Base-by-base conservation (phyloP, 2,888 invertebrate genomes). In the Rhodophaea formosa region DNA sequence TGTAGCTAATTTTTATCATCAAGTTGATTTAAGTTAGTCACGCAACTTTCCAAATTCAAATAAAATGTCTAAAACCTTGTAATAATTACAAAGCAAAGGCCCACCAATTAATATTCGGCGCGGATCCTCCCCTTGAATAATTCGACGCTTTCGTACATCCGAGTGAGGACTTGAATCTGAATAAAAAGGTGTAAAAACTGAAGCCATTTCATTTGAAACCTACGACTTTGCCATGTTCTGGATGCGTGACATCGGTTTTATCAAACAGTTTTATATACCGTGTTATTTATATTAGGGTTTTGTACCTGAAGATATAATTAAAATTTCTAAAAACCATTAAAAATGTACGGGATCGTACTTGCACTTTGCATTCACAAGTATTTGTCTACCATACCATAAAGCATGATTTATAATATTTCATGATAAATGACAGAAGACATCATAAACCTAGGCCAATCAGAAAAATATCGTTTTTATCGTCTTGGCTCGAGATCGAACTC, bases 51-150 rank as follows among this genome's bases (percentile, higher is more conserved):
- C 15, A 7, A 16, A 17, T 1, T 12, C 7, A n/a, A 23, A 46
- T 46, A 7, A 46, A 23, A 23, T 29, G 1, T 23, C 8, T 46
- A 23, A 23, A 46, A 46, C 29, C 23, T 0, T 29, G 46, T 46
- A 29, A 46, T 46, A 17, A 29, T 46, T 12, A 46, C 46, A 46
- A 46, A 46, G 46, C 46, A 7, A 12, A 45, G 10, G 45, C 45
- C 23, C 12, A 29, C 46, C 46, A 46, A 46, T 46, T 46, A 46
- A 46, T 46, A 46, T 46, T 46, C 46, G 23, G 46, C n/a, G 7
- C 0, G 17, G 23, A 12, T n/a, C 46, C 17, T 23, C 23, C 17
- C 46, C 17, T 17, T 46, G 46, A 46, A 46, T 46, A 23, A 46
- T 46, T 46, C 46, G 23, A 46, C 46, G 23, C 23, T 46, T 46